Evolutionary conservation across 2,797 vertebrate species (phyloP).

Genomic region (Enteromius argenteus): DNA sequence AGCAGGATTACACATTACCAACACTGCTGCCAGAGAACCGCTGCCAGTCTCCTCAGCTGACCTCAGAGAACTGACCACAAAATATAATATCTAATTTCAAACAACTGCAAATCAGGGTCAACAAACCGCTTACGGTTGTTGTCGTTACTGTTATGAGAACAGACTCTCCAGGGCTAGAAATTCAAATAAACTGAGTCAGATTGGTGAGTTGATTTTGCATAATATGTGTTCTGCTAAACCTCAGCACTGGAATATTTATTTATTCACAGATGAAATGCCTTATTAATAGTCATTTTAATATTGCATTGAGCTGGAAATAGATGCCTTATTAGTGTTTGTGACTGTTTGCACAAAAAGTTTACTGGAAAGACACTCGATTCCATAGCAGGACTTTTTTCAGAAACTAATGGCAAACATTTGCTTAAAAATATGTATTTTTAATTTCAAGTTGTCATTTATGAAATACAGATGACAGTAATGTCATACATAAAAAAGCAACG

Average conservation of each 20-base stretch:
- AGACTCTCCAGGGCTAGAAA: neutral
- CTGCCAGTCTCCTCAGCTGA: slow-evolving; percentile 33
- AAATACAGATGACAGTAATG: neutral
- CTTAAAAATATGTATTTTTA: neutral
- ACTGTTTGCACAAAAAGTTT: neutral
- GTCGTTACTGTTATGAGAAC: slow-evolving; percentile 21
- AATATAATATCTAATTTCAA: slow-evolving; percentile 29
- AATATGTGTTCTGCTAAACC: neutral
- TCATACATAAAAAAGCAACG: neutral
- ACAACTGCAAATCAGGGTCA: slow-evolving; percentile 19
- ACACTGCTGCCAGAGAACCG: slow-evolving; percentile 33
- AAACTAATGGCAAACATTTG: neutral
- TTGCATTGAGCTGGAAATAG: neutral
- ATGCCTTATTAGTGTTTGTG: neutral
- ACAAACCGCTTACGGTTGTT: slow-evolving; percentile 9
- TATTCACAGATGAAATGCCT: neutral
- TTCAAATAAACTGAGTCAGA: slow-evolving; percentile 12
- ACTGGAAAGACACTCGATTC: neutral
- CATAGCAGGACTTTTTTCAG: neutral
- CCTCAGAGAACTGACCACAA: slow-evolving; percentile 31
- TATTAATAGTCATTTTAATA: neutral
- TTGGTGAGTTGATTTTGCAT: slow-evolving; percentile 10
- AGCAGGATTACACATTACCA: slow-evolving; percentile 48
- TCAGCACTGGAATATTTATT: neutral
- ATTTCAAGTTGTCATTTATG: neutral